Evolutionary conservation across 2,113 vertebrate genomes (phyloP), one percentile per base, ranked within the genome.

Genomic region (Mastomys coucha): DNA sequence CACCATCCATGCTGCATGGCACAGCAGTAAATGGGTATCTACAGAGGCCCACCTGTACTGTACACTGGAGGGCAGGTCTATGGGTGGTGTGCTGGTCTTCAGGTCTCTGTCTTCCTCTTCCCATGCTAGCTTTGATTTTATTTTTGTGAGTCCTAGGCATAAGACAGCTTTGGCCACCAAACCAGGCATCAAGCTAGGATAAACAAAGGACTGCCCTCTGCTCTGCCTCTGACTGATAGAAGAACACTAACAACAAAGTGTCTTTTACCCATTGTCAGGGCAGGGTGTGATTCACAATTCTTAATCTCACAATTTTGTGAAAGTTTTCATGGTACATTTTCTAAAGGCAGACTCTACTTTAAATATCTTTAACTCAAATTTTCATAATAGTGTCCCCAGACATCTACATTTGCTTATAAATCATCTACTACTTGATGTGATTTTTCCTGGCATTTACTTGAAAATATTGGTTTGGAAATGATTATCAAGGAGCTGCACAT

Each of bases 391-490:
- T 88, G 24, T 81, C 81, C 58, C 73, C 93, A 95, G 92, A 92
- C 53, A 82, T 88, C 53, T 87, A 82, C 7, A 7, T 93, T 91
- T 87, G 10, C 53, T 91, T 96, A 73, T 19, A 95, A 95, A 60
- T 26, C n/a, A 86, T 76, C 97, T 78, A 90, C 65, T 84, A 80
- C 51, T 80, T 93, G 51, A 81, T 90, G 11, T 60, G 65, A 45
- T 92, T 85, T 95, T 95, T 96, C 91, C 89, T 95, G 45, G 93
- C 60, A 12, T 84, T 93, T 88, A 92, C 93, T 91, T 85, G 72
- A 19, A 91, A 96, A 96, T 56, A 86, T 93, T 94, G 94, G 58
- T 92, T 91, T 94, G 78, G 90, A 95, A 92, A 93, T n/a, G 73
- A 69, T 80, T 88, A 96, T 28, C 80, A 87, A 91, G 42, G 89